Base-by-base conservation (phyloP, 2,113 vertebrate species). In the Cinclus mexicanus region DNA sequence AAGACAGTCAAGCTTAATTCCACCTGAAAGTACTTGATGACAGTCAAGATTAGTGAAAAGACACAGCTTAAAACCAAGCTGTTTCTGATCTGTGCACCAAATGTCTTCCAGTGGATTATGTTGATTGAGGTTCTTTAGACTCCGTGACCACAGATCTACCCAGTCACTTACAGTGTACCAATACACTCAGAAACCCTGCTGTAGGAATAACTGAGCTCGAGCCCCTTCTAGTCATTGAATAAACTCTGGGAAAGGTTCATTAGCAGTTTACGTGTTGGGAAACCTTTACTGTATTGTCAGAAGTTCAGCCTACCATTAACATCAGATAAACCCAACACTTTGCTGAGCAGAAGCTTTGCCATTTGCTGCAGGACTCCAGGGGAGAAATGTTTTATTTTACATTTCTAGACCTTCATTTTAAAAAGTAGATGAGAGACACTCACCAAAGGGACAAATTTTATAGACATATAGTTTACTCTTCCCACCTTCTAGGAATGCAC, bases 71-170 rank as follows among this genome's bases (percentile, higher is more conserved):
- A 95, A 93, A 70, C 20, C 16, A 71, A 49, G 21, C 0, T 42
- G 44, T 31, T 60, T 89, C 57, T 72, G 46, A 71, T 89, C 44
- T 53, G 28, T 7, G 2, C 12, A 64, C 18, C 56, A 26, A 78
- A 83, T 0, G 1, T 28, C 22, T 79, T 89, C 49, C 57, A 37
- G 33, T 61, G 49, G 65, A 46, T 75, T 64, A 13, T 29, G 28
- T 6, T 82, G 57, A 49, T 46, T 75, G 56, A 81, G 41, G 52
- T 49, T 33, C 24, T 35, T 53, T 12, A 90, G 59, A 26, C 18
- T 41, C 0, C 0, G 29, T 69, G 65, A 60, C 37, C 9, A 8
- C 57, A 87, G 37, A 33, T 12, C 35, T 52, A 33, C 42, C 18
- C 33, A n/a, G 29, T 28, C 59, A 26, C 24, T 39, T 25, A 39